Percentiles rank a stretch among this genome's conserved stretches.
Evolutionary conservation across 2,113 vertebrate genomes (phyloP).

Genomic region (Callionymus lyra): DNA sequence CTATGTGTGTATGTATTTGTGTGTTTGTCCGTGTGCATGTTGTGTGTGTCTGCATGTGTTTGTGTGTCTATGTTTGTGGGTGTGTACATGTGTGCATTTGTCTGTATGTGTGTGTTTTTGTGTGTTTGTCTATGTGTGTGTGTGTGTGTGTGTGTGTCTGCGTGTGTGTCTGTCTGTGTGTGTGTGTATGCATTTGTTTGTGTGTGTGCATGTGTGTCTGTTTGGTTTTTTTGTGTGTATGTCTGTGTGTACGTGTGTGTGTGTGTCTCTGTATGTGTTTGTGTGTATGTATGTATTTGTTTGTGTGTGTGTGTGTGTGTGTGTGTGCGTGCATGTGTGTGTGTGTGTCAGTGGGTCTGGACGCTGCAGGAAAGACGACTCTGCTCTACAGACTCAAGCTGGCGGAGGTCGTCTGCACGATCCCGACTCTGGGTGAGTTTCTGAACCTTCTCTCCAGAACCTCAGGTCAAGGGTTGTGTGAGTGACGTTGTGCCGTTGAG

Average conservation of each 20-base stretch:
- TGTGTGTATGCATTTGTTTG: no score
- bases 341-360: conserved; percentile 6
- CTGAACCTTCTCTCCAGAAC: background rate
- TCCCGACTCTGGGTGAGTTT: conserved; percentile 4
- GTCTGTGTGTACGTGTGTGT: background rate
- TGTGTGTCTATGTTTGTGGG: no score
- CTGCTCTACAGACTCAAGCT: conserved; percentile 6
- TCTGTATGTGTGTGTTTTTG: no score
- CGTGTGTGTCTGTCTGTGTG: no score
- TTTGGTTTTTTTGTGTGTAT: no score
- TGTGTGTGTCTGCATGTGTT: no score
- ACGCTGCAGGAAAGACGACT: conserved; percentile 4
- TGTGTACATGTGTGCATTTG: no score
- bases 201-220: no score
- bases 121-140: no score
- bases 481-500: background rate
- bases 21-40: no score
- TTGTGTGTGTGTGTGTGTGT: background rate
- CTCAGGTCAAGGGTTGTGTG: background rate
- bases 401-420: conserved; percentile 6
- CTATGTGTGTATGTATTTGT: no score
- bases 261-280: background rate
- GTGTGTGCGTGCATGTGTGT: conserved; percentile 1
- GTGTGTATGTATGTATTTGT: background rate
- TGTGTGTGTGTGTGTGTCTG: no score